A percentile compares a stretch with the other conserved stretches of the same genome.
phyloP scores from a whole-genome alignment of 1,140 invertebrate genomes.

The Hydropsyche tenuis region DNA sequence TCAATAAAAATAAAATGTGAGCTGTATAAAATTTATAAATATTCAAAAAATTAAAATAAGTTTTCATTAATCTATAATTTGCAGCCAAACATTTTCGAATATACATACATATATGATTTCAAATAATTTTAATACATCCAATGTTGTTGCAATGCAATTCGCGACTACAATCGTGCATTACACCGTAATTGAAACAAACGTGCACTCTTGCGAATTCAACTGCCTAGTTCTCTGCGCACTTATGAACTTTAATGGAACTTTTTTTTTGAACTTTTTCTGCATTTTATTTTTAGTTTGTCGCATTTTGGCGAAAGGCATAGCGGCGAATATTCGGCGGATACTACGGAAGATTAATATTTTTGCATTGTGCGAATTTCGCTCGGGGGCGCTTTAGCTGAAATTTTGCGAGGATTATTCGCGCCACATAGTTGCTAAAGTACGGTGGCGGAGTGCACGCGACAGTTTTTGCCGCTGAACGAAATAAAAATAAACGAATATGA shows the following conservation, averaged over 20 bases:
- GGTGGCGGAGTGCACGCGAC: slow-evolving; percentile 1
- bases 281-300: no score
- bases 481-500: neutral
- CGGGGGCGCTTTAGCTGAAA: neutral
- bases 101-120: no score
- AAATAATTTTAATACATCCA: no score
- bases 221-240: neutral
- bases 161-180: no score
- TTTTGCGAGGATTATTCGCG: slow-evolving; percentile 4
- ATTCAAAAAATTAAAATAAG: no score
- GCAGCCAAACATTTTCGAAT: no score
- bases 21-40: no score
- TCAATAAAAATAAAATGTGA: no score
- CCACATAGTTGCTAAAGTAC: slow-evolving; percentile 1
- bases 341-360: slow-evolving; percentile 13
- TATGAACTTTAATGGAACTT: neutral
- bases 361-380: neutral
- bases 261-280: neutral
- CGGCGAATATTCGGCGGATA: no score
- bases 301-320: no score
- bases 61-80: no score
- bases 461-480: slow-evolving; percentile 9
- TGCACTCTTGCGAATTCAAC: neutral
- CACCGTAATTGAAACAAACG: neutral
- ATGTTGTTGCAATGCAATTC: no score